These are phyloP conservation scores for Lucifuga dentata DNA, from an alignment of 2,113 vertebrate genomes.

Conservation along the genomic window DNA sequence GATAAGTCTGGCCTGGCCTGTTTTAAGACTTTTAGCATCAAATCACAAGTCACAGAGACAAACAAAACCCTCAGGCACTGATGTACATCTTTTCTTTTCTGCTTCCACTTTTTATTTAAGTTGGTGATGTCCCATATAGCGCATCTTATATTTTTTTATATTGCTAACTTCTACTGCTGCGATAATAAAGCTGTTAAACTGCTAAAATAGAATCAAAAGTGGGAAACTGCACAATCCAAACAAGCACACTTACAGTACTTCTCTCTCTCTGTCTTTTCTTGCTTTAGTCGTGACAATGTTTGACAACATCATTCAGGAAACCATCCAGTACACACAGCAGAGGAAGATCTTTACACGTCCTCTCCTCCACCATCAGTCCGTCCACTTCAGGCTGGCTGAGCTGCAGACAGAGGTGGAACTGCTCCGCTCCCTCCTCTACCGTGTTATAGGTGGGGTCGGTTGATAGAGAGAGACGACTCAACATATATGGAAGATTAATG, in stretches of 20 bases:
- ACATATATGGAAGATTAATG: not conserved
- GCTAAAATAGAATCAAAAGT: no score
- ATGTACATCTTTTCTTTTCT: no score
- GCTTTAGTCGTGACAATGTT: conserved; percentile 79
- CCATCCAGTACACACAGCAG: conserved; percentile 85
- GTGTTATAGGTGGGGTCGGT: conserved; percentile 76
- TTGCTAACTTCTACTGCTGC: no score
- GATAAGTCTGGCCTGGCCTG: not conserved
- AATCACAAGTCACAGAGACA: not conserved
- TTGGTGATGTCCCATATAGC: no score
- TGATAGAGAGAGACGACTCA: not conserved
- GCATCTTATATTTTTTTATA: no score
- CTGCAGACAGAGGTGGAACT: conserved; percentile 88
- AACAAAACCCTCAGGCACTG: no score
- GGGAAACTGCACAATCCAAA: no score
- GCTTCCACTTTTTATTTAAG: no score
- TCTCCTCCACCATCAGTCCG: conserved; percentile 85
- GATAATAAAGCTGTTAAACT: no score
- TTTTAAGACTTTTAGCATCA: not conserved
- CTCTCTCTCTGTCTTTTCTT: conserved; percentile 1
- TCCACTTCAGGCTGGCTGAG: conserved; percentile 89
- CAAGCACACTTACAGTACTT: not conserved
- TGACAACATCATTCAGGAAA: conserved; percentile 86
- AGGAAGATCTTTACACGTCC: conserved; percentile 84
- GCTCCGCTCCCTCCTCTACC: conserved; percentile 86